phyloP scores from a whole-genome alignment of 1,140 invertebrate species.

The Nautilus pompilius region DNA sequence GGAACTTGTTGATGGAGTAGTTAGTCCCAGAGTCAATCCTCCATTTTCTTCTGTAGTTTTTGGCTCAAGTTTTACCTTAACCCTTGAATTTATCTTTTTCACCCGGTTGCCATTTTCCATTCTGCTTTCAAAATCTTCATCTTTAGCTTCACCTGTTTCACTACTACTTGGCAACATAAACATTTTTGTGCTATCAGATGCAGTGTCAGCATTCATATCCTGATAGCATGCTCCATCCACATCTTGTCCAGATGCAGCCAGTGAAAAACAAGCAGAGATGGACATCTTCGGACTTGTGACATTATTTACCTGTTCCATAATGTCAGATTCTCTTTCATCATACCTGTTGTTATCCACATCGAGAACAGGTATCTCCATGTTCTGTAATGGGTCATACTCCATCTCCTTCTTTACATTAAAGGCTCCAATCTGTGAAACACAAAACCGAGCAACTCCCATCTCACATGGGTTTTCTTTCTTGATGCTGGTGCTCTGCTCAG shows the following conservation, averaged over 20 bases:
- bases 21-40: too few species aligned
- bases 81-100: too few species aligned
- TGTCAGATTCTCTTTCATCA: conserved; percentile 4
- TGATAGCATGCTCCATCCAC: too few species aligned
- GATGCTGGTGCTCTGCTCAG: not conserved
- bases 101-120: too few species aligned
- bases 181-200: too few species aligned
- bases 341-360: conserved; percentile 8
- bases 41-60: too few species aligned
- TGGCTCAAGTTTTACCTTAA: too few species aligned
- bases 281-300: conserved; percentile 13
- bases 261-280: conserved; percentile 12
- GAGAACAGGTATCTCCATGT: conserved; percentile 6
- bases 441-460: not conserved
- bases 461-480: not conserved
- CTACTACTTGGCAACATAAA: too few species aligned
- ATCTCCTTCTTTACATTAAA: conserved; percentile 5
- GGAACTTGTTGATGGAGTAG: too few species aligned
- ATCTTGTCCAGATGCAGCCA: too few species aligned
- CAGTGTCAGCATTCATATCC: too few species aligned
- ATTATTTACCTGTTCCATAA: not conserved
- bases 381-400: conserved; percentile 9
- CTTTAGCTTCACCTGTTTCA: conserved; percentile 8
- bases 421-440: not conserved
- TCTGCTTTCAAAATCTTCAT: conserved; percentile 9